Base-by-base conservation (phyloP, 2,113 vertebrate species). In the Chlorodrepanis virens region DNA sequence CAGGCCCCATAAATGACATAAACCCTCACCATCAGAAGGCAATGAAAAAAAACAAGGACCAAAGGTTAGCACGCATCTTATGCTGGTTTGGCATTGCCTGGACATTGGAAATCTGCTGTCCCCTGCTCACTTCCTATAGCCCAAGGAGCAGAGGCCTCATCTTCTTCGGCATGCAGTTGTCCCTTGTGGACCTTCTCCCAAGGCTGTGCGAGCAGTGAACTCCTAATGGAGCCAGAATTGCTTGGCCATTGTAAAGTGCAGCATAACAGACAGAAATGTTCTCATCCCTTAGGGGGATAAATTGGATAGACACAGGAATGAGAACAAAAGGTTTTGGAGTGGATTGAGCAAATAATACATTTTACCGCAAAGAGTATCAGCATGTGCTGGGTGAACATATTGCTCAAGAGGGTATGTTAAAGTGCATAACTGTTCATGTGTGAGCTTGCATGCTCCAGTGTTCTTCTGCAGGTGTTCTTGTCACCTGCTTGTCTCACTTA, bases 391-490 rank as follows among this genome's bases (percentile, higher is more conserved):
- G 5, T 78, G 52, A 68, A 29, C 4, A 10, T 50, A 21, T 0
- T 47, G 29, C 56, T 91, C 14, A 24, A 45, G 80, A 59, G 27
- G 9, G 5, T 17, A 1, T 24, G 16, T 63, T 78, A 42, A 74
- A 78, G 12, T 5, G 2, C 6, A 1, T 33, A 31, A 8, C 45
- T 63, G 10, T 52, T 79, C 8, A 3, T 2, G 2, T 11, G 3
- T 54, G 60, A 52, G 29, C 15, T 23, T 1, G 2, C 19, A 7
- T 67, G 24, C 17, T 78, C 7, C 57, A 25, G 12, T 47, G 39
- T 50, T 76, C 33, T 7, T 63, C 52, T 79, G 18, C 19, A 65
- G 44, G 11, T 74, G 20, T 29, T 79, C 28, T 42, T 52, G 29
- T 83, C 35, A 64, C 27, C 16, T 61, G 33, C 17, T 83, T 79